These are phyloP conservation scores for Trematocara marginatum DNA, from an alignment of 2,113 vertebrate species.

Conservation along the genomic window DNA sequence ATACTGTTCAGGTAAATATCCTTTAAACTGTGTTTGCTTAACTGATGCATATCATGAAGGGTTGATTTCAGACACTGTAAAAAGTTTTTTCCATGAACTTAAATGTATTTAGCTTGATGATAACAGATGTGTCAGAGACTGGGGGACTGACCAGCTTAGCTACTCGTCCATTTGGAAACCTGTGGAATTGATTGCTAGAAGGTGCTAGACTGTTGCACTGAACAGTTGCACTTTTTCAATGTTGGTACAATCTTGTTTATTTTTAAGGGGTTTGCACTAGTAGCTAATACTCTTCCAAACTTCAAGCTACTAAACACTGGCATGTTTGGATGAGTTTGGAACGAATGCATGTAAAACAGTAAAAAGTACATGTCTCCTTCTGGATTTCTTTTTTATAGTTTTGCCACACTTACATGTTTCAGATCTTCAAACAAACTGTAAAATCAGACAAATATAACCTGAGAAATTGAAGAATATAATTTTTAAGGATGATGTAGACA, in stretches of 20 bases:
- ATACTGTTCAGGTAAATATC: neutral
- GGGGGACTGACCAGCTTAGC: neutral
- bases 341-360: neutral
- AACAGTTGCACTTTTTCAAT: neutral
- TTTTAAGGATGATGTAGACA: neutral
- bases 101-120: neutral
- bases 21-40: neutral
- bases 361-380: neutral
- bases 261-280: neutral
- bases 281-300: neutral
- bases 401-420: neutral
- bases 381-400: neutral
- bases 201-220: neutral
- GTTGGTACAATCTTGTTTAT: neutral
- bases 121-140: neutral
- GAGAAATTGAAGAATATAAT: neutral
- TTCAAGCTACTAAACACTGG: neutral
- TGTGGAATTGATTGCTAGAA: neutral
- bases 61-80: neutral
- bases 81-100: neutral
- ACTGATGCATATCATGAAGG: neutral
- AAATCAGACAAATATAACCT: neutral
- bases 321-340: neutral
- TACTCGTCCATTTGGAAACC: neutral
- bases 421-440: neutral